phyloP scores from a whole-genome alignment of 1,140 invertebrate genomes.

The Cherax quadricarinatus region DNA sequence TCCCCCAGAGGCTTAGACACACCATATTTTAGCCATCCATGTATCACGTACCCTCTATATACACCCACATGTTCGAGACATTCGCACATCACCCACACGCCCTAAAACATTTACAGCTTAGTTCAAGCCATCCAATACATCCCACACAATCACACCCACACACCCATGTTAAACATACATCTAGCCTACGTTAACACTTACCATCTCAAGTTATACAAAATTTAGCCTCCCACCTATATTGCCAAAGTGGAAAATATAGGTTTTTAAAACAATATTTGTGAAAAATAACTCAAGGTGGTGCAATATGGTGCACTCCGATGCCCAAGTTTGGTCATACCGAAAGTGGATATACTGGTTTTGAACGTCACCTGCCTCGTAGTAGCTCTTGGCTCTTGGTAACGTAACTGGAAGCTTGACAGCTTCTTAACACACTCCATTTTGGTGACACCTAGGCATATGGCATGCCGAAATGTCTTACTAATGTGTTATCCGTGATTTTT shows the following conservation, averaged over 20 bases:
- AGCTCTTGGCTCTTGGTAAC: background rate
- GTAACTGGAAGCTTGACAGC: background rate
- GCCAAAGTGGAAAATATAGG: background rate
- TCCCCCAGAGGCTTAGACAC: background rate
- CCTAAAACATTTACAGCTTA: background rate
- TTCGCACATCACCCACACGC: constrained; percentile 9
- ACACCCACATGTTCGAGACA: background rate
- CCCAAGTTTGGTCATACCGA: background rate
- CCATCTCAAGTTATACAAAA: background rate
- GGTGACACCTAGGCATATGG: background rate
- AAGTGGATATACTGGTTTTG: constrained; percentile 2
- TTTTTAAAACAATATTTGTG: background rate
- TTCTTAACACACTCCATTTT: background rate
- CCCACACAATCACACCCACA: constrained; percentile 16
- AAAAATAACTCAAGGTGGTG: background rate
- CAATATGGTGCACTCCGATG: background rate
- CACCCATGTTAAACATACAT: background rate
- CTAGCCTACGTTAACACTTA: background rate
- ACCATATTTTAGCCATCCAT: background rate
- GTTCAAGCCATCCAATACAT: constrained; percentile 1
- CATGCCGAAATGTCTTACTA: background rate
- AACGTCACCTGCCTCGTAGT: background rate
- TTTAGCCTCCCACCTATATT: background rate
- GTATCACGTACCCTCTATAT: background rate
- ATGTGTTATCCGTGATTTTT: background rate